A percentile compares a stretch with the other conserved stretches of the same genome.
These are phyloP conservation scores for Leptinotarsa rubiginosa DNA, from an alignment of 2,888 invertebrate genomes.

Conservation along the genomic window DNA sequence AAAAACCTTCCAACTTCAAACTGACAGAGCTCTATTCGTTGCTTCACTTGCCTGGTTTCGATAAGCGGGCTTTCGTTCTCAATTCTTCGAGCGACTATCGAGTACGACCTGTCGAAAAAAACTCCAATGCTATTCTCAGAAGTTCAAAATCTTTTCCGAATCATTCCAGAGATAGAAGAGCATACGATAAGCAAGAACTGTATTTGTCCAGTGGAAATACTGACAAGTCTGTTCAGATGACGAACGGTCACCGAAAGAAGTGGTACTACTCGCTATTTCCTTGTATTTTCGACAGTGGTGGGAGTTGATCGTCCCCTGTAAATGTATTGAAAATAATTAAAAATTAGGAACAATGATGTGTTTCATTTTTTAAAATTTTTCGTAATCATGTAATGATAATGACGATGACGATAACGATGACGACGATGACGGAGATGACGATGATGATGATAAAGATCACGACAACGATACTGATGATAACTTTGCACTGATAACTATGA, in stretches of 20 bases:
- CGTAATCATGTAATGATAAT: too few species aligned
- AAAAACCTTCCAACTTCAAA: not conserved
- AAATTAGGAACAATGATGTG: not conserved
- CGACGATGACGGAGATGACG: too few species aligned
- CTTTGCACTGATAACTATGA: too few species aligned
- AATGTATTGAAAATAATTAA: constrained; percentile 16
- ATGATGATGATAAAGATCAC: too few species aligned
- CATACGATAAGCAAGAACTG: constrained; percentile 28
- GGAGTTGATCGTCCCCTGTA: not conserved
- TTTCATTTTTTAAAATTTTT: not conserved
- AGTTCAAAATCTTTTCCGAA: constrained; percentile 30
- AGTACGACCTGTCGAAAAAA: constrained; percentile 5
- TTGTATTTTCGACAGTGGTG: constrained; percentile 6
- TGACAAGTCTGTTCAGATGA: constrained; percentile 22
- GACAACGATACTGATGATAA: too few species aligned
- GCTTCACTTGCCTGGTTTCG: constrained; percentile 13
- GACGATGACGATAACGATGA: too few species aligned
- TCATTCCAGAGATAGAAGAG: not conserved
- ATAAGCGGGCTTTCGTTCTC: not conserved
- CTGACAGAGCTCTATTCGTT: constrained; percentile 32
- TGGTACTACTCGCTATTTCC: constrained; percentile 31
- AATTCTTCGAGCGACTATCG: not conserved
- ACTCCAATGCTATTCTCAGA: constrained; percentile 8
- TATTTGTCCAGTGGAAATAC: constrained; percentile 20
- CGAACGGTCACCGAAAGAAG: constrained; percentile 1